Evolutionary conservation across 2,113 vertebrate species (phyloP).

Genomic region (Shinisaurus crocodilurus): DNA sequence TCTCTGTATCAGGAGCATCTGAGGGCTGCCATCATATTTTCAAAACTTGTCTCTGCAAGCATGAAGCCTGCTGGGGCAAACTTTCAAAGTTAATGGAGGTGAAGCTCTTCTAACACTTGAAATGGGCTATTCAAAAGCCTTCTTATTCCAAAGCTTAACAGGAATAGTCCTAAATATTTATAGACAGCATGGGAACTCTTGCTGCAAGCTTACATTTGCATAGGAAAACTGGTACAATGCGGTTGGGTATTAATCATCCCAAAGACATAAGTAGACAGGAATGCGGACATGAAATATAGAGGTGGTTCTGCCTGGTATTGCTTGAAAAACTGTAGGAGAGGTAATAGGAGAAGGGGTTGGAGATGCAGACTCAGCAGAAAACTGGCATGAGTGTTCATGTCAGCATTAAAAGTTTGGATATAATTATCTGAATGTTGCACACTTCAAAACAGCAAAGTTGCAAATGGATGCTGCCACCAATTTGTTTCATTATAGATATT

Average conservation of each 20-base stretch:
- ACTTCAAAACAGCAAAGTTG: slow-evolving; percentile 17
- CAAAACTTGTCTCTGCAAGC: neutral
- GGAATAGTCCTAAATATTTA: neutral
- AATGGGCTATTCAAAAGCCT: neutral
- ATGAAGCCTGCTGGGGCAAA: neutral
- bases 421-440: neutral
- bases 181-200: neutral
- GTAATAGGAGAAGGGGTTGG: neutral
- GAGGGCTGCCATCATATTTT: neutral
- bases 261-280: neutral
- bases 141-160: neutral
- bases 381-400: neutral
- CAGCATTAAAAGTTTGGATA: neutral
- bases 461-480: slow-evolving; percentile 24
- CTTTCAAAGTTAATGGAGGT: neutral
- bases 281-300: neutral
- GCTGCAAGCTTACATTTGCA: neutral
- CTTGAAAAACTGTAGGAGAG: neutral
- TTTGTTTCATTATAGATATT: slow-evolving; percentile 20
- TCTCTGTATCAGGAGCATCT: neutral
- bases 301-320: neutral
- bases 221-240: neutral
- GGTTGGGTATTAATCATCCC: neutral
- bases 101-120: neutral
- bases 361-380: neutral